These are phyloP conservation scores for Cyrtorhinus lividipennis DNA, from an alignment of 1,140 invertebrate species.

Conservation along the genomic window DNA sequence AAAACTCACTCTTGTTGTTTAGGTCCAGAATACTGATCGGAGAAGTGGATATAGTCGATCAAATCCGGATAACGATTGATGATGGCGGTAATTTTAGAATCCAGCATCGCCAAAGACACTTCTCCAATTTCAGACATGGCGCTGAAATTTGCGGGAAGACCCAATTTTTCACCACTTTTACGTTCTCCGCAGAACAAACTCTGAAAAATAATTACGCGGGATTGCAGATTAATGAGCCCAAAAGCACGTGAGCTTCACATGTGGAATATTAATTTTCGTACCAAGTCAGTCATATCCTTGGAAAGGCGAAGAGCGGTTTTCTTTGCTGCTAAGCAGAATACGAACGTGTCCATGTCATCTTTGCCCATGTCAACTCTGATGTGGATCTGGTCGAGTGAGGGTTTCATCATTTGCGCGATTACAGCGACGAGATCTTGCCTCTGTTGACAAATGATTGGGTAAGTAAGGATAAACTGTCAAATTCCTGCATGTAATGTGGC, in stretches of 20 bases:
- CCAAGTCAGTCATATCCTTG: slow-evolving; percentile 90
- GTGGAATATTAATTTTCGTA: slow-evolving; percentile 28
- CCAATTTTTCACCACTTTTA: slow-evolving; percentile 74
- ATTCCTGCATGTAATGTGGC: no score
- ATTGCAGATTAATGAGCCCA: not conserved
- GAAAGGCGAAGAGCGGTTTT: slow-evolving; percentile 67
- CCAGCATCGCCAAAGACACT: slow-evolving; percentile 64
- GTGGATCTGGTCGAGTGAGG: slow-evolving; percentile 70
- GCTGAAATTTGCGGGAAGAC: slow-evolving; percentile 61
- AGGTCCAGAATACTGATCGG: slow-evolving; percentile 83
- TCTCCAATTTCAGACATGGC: slow-evolving; percentile 84
- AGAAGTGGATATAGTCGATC: slow-evolving; percentile 94
- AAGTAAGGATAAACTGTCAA: no score
- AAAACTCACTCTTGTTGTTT: slow-evolving; percentile 73
- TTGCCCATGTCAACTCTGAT: slow-evolving; percentile 73
- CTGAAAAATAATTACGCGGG: slow-evolving; percentile 33
- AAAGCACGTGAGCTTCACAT: not conserved
- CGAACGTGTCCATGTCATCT: slow-evolving; percentile 87
- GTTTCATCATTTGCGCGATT: slow-evolving; percentile 68
- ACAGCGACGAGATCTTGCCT: slow-evolving; percentile 90
- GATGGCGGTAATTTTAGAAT: slow-evolving; percentile 64
- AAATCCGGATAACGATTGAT: slow-evolving; percentile 71
- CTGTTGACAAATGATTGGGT: slow-evolving; percentile 32
- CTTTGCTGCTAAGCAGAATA: slow-evolving; percentile 81
- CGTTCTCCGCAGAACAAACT: slow-evolving; percentile 84